A percentile compares a stretch with the other conserved stretches of the same genome.
These are phyloP conservation scores for Cylloceria caligata DNA, from an alignment of 2,888 invertebrate genomes.

Conservation along the genomic window DNA sequence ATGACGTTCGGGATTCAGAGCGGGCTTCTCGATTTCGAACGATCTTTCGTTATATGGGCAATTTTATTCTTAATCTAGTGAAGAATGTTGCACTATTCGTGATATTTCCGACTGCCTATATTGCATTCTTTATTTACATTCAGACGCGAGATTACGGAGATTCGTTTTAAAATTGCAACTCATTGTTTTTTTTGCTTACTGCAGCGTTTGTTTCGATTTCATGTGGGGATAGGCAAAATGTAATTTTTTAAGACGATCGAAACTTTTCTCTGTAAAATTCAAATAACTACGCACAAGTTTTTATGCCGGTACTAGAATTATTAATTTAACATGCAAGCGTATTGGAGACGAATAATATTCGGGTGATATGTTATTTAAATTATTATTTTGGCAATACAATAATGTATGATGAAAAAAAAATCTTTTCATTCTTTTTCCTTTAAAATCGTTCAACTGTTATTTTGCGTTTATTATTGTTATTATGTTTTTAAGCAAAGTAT, in stretches of 20 bases:
- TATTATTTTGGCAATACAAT: background rate
- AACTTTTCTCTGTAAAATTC: background rate
- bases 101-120: conserved; percentile 74
- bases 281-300: background rate
- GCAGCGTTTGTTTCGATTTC: background rate
- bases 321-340: background rate
- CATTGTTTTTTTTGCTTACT: background rate
- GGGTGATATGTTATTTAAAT: background rate
- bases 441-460: conserved; percentile 1
- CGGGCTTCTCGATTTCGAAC: conserved; percentile 8
- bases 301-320: background rate
- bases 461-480: conserved; percentile 19
- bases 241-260: background rate
- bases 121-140: conserved; percentile 74
- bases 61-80: conserved; percentile 65
- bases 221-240: conserved; percentile 5
- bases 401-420: background rate
- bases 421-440: background rate
- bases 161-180: conserved; percentile 22
- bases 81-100: conserved; percentile 76
- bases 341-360: background rate
- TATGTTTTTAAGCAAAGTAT: conserved; percentile 8
- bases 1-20: conserved; percentile 4
- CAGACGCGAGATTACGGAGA: conserved; percentile 57
- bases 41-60: conserved; percentile 37